Base-by-base conservation (phyloP, 2,113 vertebrate genomes). In the Oncorhynchus kisutch region DNA sequence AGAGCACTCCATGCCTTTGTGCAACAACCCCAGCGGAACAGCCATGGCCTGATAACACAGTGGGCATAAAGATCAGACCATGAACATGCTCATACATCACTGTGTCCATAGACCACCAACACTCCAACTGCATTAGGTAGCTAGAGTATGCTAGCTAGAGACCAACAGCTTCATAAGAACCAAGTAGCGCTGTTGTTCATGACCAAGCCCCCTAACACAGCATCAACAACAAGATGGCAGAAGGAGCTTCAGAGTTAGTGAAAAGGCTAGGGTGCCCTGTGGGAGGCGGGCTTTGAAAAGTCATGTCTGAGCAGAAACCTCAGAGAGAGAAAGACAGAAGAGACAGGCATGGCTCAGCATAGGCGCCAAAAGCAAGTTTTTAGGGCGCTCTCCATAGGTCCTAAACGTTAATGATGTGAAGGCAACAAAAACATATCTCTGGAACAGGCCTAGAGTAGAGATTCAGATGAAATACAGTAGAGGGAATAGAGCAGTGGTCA, bases 291-390 rank as follows among this genome's bases (percentile, higher is more conserved):
- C 71, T 86, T 75, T 79, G 45, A 68, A 75, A 82, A 78, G 72
- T 75, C 29, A 74, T 59, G 71, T 76, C 67, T 70, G 70, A 73
- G 75, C 77, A 80, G 79, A 70, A 80, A 54, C 74, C 31, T 70
- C 72, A 75, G 69, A 81, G 22, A 73, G 39, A 69, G 71, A n/a
- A 2, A 72, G 9, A 51, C 14, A 54, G 4, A 54, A 54, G 49
- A 54, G 51, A 65, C 67, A 82, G 73, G 73, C 69, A 74, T 70
- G 48, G 59, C 39, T 72, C 25, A 12, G 13, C 31, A 74, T 70
- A 75, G 66, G 68, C 81, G 62, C 57, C 73, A 70, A 78, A 77
- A 68, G 69, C 48, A 13, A 27, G 49, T 76, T 76, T 49, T 77
- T 24, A 29, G 2, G 18, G 31, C 29, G 69, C 4, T 16, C 51